Conservation (phyloP, 37 sponge, comb jelly and placozoan genomes). For the Eunapius fragilis region DNA sequence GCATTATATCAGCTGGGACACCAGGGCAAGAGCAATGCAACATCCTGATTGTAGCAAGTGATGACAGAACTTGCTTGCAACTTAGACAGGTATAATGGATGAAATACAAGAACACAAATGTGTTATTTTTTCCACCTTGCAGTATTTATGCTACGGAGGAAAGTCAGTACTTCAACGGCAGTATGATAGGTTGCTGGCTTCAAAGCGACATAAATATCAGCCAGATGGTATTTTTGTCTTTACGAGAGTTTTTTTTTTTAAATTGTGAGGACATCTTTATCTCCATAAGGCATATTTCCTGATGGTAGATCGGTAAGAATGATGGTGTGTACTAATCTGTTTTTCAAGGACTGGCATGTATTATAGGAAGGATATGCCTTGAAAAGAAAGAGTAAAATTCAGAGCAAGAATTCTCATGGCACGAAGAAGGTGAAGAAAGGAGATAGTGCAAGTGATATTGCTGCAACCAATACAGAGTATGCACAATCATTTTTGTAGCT, state of each 20-base stretch:
- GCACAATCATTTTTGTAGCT: neutral
- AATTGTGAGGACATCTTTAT: too few relatives aligned
- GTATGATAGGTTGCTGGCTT: conserved; percentile 32
- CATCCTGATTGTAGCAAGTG: conserved; percentile 74
- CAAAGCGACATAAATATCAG: conserved; percentile 4
- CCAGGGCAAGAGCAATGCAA: conserved; percentile 21
- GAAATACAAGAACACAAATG: neutral
- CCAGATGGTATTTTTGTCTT: neutral
- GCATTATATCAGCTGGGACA: neutral
- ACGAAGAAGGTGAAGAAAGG: neutral
- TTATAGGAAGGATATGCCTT: neutral
- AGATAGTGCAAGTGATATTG: neutral
- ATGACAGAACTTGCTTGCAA: conserved; percentile 84
- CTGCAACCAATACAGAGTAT: neutral
- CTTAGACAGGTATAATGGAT: conserved; percentile 56
- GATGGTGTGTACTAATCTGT: too few relatives aligned
- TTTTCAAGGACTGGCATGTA: neutral
- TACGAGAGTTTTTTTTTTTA: too few relatives aligned
- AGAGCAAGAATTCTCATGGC: neutral
- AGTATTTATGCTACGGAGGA: conserved; percentile 70
- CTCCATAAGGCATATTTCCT: too few relatives aligned
- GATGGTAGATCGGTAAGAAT: neutral
- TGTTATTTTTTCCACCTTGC: neutral
- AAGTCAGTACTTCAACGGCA: conserved; percentile 43
- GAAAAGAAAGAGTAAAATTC: neutral